Evolutionary conservation across 2,113 vertebrate genomes (phyloP), one percentile per base, ranked within the genome.

Genomic region (Macroglossus sobrinus): DNA sequence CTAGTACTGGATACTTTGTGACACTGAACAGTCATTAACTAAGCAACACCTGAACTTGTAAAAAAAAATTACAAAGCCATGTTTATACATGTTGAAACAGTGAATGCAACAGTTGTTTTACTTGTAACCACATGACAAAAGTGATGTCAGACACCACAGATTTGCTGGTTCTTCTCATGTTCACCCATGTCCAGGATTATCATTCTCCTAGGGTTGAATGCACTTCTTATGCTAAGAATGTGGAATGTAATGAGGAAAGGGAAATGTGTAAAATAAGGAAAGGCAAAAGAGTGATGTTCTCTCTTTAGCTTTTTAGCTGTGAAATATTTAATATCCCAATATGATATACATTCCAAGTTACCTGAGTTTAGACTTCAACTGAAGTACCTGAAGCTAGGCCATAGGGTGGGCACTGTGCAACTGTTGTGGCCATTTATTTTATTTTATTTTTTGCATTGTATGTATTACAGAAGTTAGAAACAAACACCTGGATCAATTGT

Each of bases 331-430:
- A 97, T 98, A 98, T 98, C 98, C 99, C 98, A 98, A 97, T 98
- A 98, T 98, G 98, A 98, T 98, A 98, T 99, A 99, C 99, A 99
- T 99, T 99, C 99, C 99, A 99, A 98, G 99, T 99, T 99, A 99
- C 99, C 99, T 99, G 99, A 99, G 99, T 99, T 99, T 99, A 99
- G 98, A 99, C 99, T 99, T 99, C 98, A 94, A 98, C 98, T 99
- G 98, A 99, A 99, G 99, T 99, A 99, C 99, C 99, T 99, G 99
- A 99, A 99, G 99, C 98, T 88, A 98, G 99, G 98, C 98, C 99
- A 98, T 97, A 97, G 98, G 98, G 98, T 98, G 98, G 98, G 99
- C 98, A 98, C 98, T 98, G 99, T 99, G 99, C 99, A 99, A 99
- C 97, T 98, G 98, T 89, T 98, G 98, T 98, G 98, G 99, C 98